These are phyloP conservation scores for Sphenodon punctatus DNA, from an alignment of 2,797 vertebrate genomes.

Conservation along the genomic window DNA sequence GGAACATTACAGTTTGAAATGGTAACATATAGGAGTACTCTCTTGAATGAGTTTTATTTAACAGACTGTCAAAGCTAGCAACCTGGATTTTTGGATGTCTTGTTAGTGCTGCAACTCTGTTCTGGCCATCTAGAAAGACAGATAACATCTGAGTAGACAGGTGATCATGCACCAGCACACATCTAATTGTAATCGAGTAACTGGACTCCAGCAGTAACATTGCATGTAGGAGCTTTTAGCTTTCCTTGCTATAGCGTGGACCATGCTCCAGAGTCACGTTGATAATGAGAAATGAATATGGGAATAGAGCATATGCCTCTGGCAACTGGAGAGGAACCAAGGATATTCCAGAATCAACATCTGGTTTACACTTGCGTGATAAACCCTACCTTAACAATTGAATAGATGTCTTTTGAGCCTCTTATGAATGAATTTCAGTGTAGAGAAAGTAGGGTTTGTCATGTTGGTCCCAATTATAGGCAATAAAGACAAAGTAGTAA, in stretches of 20 bases:
- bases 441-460: too few relatives aligned
- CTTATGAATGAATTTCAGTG: not conserved
- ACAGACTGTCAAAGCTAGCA: not conserved
- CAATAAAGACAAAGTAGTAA: too few relatives aligned
- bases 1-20: not conserved
- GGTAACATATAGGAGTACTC: not conserved
- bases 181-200: conserved; percentile 3
- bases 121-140: conserved; percentile 3
- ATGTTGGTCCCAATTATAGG: too few relatives aligned
- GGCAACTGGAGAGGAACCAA: not conserved
- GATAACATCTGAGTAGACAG: not conserved
- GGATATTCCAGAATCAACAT: conserved; percentile 9
- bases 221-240: not conserved
- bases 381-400: not conserved
- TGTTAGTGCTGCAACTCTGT: not conserved
- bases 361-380: conserved; percentile 1
- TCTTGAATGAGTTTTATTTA: not conserved
- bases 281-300: conserved; percentile 1
- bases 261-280: not conserved
- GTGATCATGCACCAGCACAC: accelerated
- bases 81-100: not conserved
- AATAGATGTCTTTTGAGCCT: not conserved
- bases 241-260: not conserved
- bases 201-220: not conserved
- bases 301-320: not conserved